A percentile compares a stretch with the other conserved stretches of the same genome.
These are phyloP conservation scores for Lasioglossum zephyrum DNA, from an alignment of 2,888 invertebrate genomes.

Conservation along the genomic window DNA sequence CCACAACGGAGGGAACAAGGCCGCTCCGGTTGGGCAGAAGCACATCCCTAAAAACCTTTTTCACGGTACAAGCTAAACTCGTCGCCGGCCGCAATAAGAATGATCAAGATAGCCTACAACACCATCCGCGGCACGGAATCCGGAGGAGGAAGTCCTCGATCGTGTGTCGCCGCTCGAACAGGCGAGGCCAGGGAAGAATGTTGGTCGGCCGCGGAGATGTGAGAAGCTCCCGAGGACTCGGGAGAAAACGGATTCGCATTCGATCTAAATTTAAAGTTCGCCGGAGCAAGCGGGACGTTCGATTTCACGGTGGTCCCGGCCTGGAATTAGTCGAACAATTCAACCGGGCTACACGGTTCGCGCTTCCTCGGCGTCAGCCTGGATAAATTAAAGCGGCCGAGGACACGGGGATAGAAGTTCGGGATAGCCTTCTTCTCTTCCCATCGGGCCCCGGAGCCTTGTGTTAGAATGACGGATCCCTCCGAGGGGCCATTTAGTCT, in stretches of 20 bases:
- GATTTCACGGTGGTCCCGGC: conserved; percentile 68
- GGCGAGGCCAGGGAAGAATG: background rate
- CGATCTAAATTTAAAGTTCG: conserved; percentile 46
- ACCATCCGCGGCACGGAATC: conserved; percentile 5
- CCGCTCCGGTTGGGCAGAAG: background rate
- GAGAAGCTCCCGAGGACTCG: conserved; percentile 15
- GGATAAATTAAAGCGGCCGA: conserved; percentile 79
- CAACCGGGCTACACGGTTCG: conserved; percentile 55
- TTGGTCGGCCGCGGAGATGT: background rate
- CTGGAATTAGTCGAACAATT: conserved; percentile 64
- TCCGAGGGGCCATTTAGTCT: conserved; percentile 78
- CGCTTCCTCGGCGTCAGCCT: conserved; percentile 68
- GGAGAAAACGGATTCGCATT: background rate
- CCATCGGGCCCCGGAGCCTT: conserved; percentile 59
- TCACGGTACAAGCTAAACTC: background rate
- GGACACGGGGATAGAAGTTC: conserved; percentile 55
- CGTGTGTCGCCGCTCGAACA: background rate
- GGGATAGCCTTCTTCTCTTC: conserved; percentile 29
- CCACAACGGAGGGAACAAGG: background rate
- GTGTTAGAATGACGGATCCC: conserved; percentile 82
- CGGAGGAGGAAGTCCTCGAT: conserved; percentile 4
- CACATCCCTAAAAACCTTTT: background rate
- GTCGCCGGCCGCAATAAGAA: background rate
- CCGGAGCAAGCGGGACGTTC: conserved; percentile 45
- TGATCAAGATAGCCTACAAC: conserved; percentile 11